Conservation (phyloP, 2,113 vertebrate genomes). For the Notothenia coriiceps region DNA sequence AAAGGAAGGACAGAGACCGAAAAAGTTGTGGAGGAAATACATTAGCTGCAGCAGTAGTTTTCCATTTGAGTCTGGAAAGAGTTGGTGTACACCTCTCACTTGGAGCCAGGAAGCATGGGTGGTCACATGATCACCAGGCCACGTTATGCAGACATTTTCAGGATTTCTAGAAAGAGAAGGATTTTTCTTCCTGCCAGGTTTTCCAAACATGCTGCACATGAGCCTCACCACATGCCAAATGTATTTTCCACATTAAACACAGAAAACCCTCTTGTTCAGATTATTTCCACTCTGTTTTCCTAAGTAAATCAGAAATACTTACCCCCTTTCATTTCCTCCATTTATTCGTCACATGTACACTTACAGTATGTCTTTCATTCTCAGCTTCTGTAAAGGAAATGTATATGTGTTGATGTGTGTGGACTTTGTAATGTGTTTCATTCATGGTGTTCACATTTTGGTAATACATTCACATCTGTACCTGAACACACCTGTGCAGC, state of each 20-base stretch:
- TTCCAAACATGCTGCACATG: conserved; percentile 62
- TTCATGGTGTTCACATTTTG: conserved; percentile 24
- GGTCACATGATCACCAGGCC: conserved; percentile 63
- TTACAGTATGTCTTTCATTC: background rate
- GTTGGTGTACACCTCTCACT: conserved; percentile 24
- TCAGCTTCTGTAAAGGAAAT: background rate
- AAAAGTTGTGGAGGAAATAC: conserved; percentile 48
- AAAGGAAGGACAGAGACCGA: conserved; percentile 23
- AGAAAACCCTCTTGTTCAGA: conserved; percentile 33
- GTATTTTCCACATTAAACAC: conserved; percentile 65
- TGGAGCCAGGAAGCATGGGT: conserved; percentile 21
- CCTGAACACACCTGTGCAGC: conserved; percentile 37
- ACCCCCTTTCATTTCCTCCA: background rate
- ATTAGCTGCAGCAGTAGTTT: conserved; percentile 71
- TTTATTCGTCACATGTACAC: background rate
- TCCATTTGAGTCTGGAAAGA: conserved; percentile 70
- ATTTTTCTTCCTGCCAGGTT: conserved; percentile 40
- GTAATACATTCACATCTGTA: conserved; percentile 1
- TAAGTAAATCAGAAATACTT: background rate
- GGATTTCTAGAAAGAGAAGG: conserved; percentile 20
- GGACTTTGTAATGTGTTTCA: background rate
- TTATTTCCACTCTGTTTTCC: background rate
- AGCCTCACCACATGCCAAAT: conserved; percentile 49
- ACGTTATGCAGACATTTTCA: conserved; percentile 62
- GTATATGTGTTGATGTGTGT: background rate